Conservation (phyloP, 2,888 invertebrate species). For the Ophioninae sp. region DNA sequence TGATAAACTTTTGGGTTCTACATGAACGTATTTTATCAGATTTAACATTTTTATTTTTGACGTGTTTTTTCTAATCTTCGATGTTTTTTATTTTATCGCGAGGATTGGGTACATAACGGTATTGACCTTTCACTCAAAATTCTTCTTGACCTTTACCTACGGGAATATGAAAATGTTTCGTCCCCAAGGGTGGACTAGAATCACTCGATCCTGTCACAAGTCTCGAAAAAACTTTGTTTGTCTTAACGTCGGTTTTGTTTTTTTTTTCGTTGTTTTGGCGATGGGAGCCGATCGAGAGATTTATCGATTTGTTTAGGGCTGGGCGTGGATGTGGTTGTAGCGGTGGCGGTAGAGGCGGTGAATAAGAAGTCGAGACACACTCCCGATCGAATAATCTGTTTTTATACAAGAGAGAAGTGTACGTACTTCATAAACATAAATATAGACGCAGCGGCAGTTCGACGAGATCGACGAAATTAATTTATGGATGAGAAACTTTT, state of each 20-base stretch:
- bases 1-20: background rate
- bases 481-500: background rate
- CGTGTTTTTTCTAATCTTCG: background rate
- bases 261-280: background rate
- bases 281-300: conserved; percentile 2
- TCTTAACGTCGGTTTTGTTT: background rate
- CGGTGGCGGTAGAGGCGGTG: too few relatives aligned
- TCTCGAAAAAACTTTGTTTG: conserved; percentile 13
- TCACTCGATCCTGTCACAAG: background rate
- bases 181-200: background rate
- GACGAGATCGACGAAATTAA: background rate
- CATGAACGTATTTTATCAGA: background rate
- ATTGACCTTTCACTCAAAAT: conserved; percentile 45
- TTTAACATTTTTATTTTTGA: background rate
- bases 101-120: background rate
- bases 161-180: conserved; percentile 9
- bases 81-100: background rate
- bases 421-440: conserved; percentile 18
- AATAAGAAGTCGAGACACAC: background rate
- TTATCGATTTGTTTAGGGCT: conserved; percentile 21
- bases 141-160: conserved; percentile 30
- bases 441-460: background rate
- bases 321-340: background rate
- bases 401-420: conserved; percentile 6
- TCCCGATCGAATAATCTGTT: background rate